phyloP scores from a whole-genome alignment of 2,888 invertebrate genomes.

The Caenorhabditis auriculariae region DNA sequence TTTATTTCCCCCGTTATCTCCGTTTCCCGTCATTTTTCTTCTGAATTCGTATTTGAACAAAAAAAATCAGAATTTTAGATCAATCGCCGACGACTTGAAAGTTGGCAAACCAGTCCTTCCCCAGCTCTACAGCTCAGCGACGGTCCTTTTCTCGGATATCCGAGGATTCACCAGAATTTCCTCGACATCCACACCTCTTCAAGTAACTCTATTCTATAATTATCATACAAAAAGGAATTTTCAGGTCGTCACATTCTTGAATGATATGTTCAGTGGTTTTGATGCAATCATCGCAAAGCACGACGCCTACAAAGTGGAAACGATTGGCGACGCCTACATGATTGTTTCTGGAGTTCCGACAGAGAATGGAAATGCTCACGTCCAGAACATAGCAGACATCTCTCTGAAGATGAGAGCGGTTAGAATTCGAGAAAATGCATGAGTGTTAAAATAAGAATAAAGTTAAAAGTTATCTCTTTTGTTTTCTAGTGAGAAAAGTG shows the following conservation, averaged over 20 bases:
- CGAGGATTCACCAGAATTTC: constrained; percentile 60
- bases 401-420: constrained; percentile 61
- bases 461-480: not conserved
- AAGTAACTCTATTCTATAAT: constrained; percentile 23
- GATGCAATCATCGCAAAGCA: constrained; percentile 62
- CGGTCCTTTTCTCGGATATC: constrained; percentile 61
- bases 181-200: constrained; percentile 60
- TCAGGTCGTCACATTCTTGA: constrained; percentile 60
- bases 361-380: constrained; percentile 61
- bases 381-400: constrained; percentile 59
- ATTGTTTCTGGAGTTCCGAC: constrained; percentile 62
- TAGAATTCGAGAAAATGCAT: not conserved
- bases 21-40: not conserved
- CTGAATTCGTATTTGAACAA: not conserved
- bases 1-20: not conserved
- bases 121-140: constrained; percentile 60
- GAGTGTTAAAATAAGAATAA: constrained; percentile 1
- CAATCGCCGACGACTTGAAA: constrained; percentile 61
- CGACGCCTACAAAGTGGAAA: constrained; percentile 61
- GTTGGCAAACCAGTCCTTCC: constrained; percentile 59
- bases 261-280: constrained; percentile 62
- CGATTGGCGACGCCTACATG: constrained; percentile 63
- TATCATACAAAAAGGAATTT: not conserved
- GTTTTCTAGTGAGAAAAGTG: not conserved
- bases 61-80: constrained; percentile 33